A percentile compares a stretch with the other conserved stretches of the same genome.
These are phyloP conservation scores for Pomphorhynchus laevis DNA, from an alignment of 1,140 invertebrate genomes.

Conservation along the genomic window DNA sequence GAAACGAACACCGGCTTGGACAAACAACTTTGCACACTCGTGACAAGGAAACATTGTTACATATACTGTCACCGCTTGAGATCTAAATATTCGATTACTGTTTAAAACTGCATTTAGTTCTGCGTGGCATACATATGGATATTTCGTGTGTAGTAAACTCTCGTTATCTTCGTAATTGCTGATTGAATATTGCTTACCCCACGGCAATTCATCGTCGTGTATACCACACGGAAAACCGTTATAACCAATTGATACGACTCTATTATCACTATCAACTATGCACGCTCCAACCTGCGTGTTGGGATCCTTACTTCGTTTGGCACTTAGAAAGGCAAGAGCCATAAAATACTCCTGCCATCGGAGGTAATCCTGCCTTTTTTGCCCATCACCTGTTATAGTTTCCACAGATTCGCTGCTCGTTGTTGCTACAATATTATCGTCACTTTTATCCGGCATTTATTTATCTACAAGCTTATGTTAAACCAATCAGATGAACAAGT, in stretches of 20 bases:
- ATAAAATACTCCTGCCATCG: slow-evolving; percentile 73
- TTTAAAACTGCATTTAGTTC: slow-evolving; percentile 83
- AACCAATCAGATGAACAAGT: too few relatives aligned
- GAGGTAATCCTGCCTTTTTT: slow-evolving; percentile 26
- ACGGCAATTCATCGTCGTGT: slow-evolving; percentile 48
- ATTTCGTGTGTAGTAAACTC: slow-evolving; percentile 1
- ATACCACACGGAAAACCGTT: slow-evolving; percentile 70
- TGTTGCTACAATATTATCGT: too few relatives aligned
- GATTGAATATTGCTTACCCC: slow-evolving; percentile 28
- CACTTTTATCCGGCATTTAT: too few relatives aligned
- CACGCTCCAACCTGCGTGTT: slow-evolving; percentile 57
- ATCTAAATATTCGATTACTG: too few relatives aligned
- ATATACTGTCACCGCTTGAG: slow-evolving; percentile 39
- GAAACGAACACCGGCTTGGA: slow-evolving; percentile 50
- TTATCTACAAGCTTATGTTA: too few relatives aligned
- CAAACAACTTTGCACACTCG: slow-evolving; percentile 79
- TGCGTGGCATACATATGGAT: slow-evolving; percentile 48
- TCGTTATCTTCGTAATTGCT: neutral
- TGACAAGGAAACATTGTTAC: slow-evolving; percentile 63
- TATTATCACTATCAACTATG: slow-evolving; percentile 49
- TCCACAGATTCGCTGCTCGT: too few relatives aligned
- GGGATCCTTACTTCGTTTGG: slow-evolving; percentile 67
- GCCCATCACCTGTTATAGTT: too few relatives aligned
- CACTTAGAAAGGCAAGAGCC: slow-evolving; percentile 39
- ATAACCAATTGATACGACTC: slow-evolving; percentile 61